These are phyloP conservation scores for Hydra vulgaris DNA, from an alignment of 30 jellyfish, hydroid and myxozoan genomes.

Conservation along the genomic window DNA sequence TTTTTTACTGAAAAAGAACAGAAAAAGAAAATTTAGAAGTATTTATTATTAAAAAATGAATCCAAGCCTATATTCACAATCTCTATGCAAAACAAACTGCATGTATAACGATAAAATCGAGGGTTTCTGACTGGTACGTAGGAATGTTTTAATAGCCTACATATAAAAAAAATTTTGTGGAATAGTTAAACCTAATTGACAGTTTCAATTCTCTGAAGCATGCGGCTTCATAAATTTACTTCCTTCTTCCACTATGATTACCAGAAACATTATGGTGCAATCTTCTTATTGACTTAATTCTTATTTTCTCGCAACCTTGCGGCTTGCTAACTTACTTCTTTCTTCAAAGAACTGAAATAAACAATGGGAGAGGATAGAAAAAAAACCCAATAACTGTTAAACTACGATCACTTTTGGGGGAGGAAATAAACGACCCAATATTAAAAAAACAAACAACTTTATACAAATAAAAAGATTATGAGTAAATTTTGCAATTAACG, in stretches of 20 bases:
- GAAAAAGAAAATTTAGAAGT: too few species aligned
- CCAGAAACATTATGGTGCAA: not conserved
- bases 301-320: conserved; percentile 11
- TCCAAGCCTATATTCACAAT: too few species aligned
- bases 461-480: not conserved
- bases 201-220: conserved; percentile 5
- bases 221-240: not conserved
- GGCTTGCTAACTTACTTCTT: conserved; percentile 1
- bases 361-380: not conserved
- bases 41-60: too few species aligned
- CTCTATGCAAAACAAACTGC: too few species aligned
- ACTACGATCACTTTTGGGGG: not conserved
- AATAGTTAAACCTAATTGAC: too few species aligned
- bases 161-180: too few species aligned
- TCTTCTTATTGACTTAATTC: not conserved
- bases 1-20: too few species aligned
- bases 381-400: not conserved
- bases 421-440: not conserved
- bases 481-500: not conserved
- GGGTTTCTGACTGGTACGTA: too few species aligned
- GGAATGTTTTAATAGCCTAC: too few species aligned
- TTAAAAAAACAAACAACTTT: not conserved
- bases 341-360: conserved; percentile 9
- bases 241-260: not conserved
- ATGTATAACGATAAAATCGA: too few species aligned